Percentiles rank a stretch among this genome's conserved stretches.
Evolutionary conservation across 2,113 vertebrate species (phyloP).

Genomic region (Coturnix japonica): DNA sequence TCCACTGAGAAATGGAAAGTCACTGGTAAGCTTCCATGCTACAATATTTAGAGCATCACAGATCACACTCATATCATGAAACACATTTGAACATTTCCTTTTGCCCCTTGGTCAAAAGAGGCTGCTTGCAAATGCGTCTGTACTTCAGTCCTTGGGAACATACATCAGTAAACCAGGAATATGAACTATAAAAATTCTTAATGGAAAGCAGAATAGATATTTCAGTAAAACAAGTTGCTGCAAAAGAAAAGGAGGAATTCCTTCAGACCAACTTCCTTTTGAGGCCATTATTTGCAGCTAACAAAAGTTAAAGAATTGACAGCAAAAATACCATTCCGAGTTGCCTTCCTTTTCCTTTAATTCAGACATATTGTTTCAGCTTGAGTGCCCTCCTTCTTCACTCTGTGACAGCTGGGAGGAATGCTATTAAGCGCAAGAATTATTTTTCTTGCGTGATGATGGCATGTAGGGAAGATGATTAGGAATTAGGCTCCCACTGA

Average conservation of each 20-base stretch:
- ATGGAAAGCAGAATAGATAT: not conserved
- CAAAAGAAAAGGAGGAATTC: not conserved
- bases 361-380: not conserved
- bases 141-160: not conserved
- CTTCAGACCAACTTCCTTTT: not conserved
- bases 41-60: constrained; percentile 19
- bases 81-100: not conserved
- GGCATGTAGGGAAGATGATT: not conserved
- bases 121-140: not conserved
- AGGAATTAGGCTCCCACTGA: not conserved
- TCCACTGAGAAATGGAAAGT: not conserved
- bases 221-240: not conserved
- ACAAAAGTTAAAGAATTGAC: not conserved
- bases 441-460: not conserved
- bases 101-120: not conserved
- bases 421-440: not conserved
- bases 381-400: not conserved
- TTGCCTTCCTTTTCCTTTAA: constrained; percentile 10
- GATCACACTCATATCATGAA: not conserved
- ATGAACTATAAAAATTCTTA: not conserved
- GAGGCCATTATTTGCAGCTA: not conserved
- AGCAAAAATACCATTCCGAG: not conserved
- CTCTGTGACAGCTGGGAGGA: not conserved
- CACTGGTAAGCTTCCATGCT: not conserved
- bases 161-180: not conserved